Conservation (phyloP, 2,797 vertebrate genomes). For the Catostomus latipinnis region DNA sequence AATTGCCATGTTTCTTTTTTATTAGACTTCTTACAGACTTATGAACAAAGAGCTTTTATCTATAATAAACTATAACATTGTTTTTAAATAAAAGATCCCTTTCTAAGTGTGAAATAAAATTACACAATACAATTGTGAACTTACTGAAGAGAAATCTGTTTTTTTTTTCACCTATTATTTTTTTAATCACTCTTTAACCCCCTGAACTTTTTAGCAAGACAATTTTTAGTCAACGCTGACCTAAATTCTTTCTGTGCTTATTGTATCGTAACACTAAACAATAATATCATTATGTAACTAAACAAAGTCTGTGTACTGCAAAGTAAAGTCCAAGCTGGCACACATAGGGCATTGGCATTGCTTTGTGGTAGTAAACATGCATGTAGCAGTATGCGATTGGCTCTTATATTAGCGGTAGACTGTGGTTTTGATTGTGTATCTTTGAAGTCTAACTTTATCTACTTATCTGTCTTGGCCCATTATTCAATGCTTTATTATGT, state of each 20-base stretch:
- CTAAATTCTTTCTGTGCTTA: not conserved
- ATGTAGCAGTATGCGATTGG: not conserved
- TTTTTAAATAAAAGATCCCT: not conserved
- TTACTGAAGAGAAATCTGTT: too few species aligned
- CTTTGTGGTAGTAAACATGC: not conserved
- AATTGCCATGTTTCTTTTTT: too few species aligned
- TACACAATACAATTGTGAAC: too few species aligned
- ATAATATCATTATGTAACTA: slow-evolving; percentile 8
- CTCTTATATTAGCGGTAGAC: not conserved
- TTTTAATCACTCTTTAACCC: not conserved
- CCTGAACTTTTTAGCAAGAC: not conserved
- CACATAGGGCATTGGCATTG: not conserved
- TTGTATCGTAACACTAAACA: not conserved
- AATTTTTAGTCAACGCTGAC: not conserved
- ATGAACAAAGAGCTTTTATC: not conserved
- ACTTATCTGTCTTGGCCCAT: too few species aligned
- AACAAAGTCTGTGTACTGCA: not conserved
- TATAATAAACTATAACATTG: not conserved
- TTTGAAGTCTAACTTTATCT: not conserved
- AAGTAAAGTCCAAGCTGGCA: slow-evolving; percentile 1
- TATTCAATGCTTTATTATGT: too few species aligned
- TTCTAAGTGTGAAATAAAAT: not conserved
- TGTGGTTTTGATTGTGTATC: not conserved
- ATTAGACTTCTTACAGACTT: too few species aligned
- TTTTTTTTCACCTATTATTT: not conserved